These are phyloP conservation scores for Wiebesia pumilae DNA, from an alignment of 1,140 invertebrate species.

Conservation along the genomic window DNA sequence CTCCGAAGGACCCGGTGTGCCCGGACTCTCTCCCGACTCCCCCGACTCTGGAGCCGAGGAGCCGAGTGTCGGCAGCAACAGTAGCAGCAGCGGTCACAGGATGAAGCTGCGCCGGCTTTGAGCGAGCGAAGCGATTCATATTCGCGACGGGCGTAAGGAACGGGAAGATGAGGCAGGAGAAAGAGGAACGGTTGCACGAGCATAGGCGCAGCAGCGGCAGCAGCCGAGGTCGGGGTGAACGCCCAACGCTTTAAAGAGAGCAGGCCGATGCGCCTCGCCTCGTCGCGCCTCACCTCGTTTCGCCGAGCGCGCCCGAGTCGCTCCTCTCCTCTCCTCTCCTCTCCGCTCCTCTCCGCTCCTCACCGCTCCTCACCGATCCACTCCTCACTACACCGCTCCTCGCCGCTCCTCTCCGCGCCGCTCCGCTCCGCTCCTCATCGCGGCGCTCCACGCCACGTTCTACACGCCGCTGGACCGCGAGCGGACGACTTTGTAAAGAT, in stretches of 20 bases:
- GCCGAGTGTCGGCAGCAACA: no score
- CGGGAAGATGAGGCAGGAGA: constrained; percentile 46
- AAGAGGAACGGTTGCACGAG: constrained; percentile 46
- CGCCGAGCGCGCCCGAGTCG: constrained; percentile 32
- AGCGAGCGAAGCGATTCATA: neutral
- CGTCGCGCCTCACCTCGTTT: constrained; percentile 62
- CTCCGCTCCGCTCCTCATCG: constrained; percentile 58
- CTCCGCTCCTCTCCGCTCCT: neutral
- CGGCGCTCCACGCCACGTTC: constrained; percentile 42
- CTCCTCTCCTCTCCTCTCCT: constrained; percentile 13
- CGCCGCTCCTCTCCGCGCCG: constrained; percentile 35
- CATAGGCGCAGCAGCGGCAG: constrained; percentile 43
- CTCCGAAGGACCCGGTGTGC: no score
- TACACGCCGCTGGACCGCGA: constrained; percentile 17
- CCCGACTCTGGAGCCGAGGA: no score
- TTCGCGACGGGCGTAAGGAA: neutral
- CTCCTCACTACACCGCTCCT: neutral
- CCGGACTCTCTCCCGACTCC: no score
- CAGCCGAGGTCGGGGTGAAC: constrained; percentile 74
- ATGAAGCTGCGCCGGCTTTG: neutral
- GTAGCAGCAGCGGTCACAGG: constrained; percentile 14
- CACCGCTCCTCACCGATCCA: neutral
- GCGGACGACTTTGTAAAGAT: constrained; percentile 25
- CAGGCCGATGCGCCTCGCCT: constrained; percentile 66
- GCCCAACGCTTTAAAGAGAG: constrained; percentile 74